Evolutionary conservation across 2,113 vertebrate species (phyloP), one percentile per base, ranked within the genome.

Genomic region (Chaetodon auriga): DNA sequence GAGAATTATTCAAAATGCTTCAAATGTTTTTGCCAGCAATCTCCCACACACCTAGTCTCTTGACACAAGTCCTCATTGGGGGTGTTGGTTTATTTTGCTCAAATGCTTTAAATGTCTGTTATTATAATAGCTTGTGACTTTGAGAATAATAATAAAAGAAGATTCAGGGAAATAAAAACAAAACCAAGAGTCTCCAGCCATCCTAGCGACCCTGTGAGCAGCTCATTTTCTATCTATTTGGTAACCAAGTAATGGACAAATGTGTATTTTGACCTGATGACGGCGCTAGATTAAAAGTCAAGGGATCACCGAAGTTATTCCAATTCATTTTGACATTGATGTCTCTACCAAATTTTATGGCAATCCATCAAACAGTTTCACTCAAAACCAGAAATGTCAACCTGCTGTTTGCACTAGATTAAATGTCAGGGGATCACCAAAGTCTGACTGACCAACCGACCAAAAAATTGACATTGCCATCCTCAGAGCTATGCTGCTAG

Each of bases 1-100:
- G 58, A 54, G 13, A 46, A 48, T 66, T 60, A 51, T 49, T 58
- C 10, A 66, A 16, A 66, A 38, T 46, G 68, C 68, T 64, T 72
- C 2, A 55, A 53, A 41, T 36, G 23, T n/a, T 55, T 53, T 63
- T 63, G 65, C 30, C 43, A 61, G 19, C 35, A 43, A 21, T 41
- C n/a, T 70, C 46, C 46, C 43, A 30, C 66, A 70, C 16, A 21
- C 2, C 35, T 43, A 25, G 16, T 35, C 68, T 43, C 35, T 69
- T 21, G 6, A 30, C 41, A 38, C 12, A 38, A 35, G 15, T 38
- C 43, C 21, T 78, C 7, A 10, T n/a, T 71, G 48, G 21, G 45
- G 45, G 51, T n/a, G 36, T 62, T 45, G 4, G 46, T 72, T 64
- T 46, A n/a, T 53, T 38, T 66, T 62, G 35, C 49, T 57, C 38